These are phyloP conservation scores for Okapia johnstoni DNA, from an alignment of 2,113 vertebrate species.

Conservation along the genomic window DNA sequence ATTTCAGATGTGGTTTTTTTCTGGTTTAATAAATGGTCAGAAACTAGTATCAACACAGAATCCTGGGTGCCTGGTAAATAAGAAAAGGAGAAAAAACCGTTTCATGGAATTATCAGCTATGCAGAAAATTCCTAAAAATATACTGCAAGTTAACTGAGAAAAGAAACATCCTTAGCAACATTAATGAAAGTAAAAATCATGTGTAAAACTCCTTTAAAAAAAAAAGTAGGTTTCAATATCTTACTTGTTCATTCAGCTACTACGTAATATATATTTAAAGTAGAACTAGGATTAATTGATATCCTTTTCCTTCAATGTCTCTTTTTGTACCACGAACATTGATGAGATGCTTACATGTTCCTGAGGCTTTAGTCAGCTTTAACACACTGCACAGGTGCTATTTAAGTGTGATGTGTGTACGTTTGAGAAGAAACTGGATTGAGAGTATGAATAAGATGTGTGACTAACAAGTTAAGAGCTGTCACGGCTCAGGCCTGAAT, in stretches of 20 bases:
- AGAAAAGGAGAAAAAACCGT: background rate
- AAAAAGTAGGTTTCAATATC: background rate
- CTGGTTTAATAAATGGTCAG: background rate
- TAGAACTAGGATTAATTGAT: background rate
- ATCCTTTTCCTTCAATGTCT: background rate
- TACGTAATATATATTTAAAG: background rate
- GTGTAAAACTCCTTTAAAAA: background rate
- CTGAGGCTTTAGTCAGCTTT: background rate
- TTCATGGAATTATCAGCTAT: background rate
- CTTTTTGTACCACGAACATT: background rate
- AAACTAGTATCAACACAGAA: conserved; percentile 12
- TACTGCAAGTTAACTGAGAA: background rate
- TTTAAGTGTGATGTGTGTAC: background rate
- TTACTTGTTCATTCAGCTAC: background rate
- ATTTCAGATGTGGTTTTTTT: background rate
- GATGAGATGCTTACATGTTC: background rate
- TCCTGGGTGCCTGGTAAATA: background rate
- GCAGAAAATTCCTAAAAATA: background rate
- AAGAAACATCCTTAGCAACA: background rate
- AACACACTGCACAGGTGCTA: background rate
- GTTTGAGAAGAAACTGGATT: background rate
- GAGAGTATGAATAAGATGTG: background rate
- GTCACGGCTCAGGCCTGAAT: background rate
- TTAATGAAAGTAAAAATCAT: background rate
- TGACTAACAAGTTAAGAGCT: conserved; percentile 1